Evolutionary conservation across 92 coral and sea anemone species (phyloP), one percentile per base, ranked within the genome.

Genomic region (Siderastrea radians): DNA sequence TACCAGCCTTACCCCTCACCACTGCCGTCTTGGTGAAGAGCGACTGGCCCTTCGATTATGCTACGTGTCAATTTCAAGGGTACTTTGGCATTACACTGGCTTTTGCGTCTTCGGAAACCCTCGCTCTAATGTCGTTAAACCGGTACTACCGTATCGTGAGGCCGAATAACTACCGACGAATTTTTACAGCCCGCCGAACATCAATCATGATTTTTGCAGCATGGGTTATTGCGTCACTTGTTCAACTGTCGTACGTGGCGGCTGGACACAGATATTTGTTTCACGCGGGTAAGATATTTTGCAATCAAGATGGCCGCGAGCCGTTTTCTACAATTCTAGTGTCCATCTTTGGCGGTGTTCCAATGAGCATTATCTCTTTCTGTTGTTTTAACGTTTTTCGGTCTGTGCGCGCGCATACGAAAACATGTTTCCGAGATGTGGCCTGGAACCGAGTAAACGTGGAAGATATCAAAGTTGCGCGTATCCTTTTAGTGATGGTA

Each of bases 211-310:
- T 87, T 49, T 2, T 52, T 5, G 48, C 68, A 47, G 91, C 81
- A 3, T 87, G 91, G 91, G 7, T 72, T 45, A 68, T 87, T 1
- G 91, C 75, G 5, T 50, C 66, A 3, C 59, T 80, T 4, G 86
- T 46, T 1, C 91, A 80, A 53, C 14, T 80, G 10, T 86, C 86
- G 0, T 87, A 87, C 47, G 86, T 72, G 0, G 86, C 81, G 5
- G 15, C 58, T 8, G 85, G 90, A 3, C 85, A 86, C 52, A 49
- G 9, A 6, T 86, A 79, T 49, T 6, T 79, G 9, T 87, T 87
- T 52, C 85, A 87, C 46, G 74, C 90, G 10, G 90, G 90, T 6
- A 87, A 87, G 26, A 47, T 70, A n/a, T 79, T 6, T 49, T 87
- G 86, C 80, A 74, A 73, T 15, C 86, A 79, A 68, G 84, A 79